Percentiles rank a stretch among this genome's conserved stretches.
Conservation (phyloP, 23 tunicate genomes). For the Pegea sp. region DNA sequence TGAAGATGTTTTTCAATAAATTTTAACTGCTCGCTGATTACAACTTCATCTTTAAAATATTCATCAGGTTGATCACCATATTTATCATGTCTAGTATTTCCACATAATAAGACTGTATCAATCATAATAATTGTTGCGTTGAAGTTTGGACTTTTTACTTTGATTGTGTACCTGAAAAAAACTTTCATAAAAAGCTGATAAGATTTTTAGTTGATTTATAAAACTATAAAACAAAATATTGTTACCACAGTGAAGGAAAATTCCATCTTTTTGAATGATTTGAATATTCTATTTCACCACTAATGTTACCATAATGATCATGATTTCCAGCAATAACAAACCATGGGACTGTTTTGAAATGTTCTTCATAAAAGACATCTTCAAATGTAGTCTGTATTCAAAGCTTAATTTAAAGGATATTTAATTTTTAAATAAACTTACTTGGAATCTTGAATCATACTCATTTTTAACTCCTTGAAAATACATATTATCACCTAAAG, state of each 20-base stretch:
- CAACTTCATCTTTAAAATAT: constrained; percentile 1
- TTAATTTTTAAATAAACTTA: neutral
- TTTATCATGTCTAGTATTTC: constrained; percentile 26
- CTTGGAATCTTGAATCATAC: constrained; percentile 56
- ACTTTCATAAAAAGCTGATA: neutral
- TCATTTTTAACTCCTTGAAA: constrained; percentile 57
- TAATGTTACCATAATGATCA: constrained; percentile 80
- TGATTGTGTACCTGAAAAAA: constrained; percentile 32
- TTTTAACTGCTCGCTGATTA: constrained; percentile 12
- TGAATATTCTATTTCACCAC: constrained; percentile 55
- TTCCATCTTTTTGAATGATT: constrained; percentile 55
- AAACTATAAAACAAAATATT: neutral
- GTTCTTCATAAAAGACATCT: constrained; percentile 33
- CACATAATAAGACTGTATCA: constrained; percentile 66
- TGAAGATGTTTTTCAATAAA: constrained; percentile 41
- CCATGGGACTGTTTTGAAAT: constrained; percentile 36
- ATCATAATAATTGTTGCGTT: constrained; percentile 74
- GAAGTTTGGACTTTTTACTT: constrained; percentile 15
- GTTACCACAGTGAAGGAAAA: constrained; percentile 55
- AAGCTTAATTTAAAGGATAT: neutral
- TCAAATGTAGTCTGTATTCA: constrained; percentile 48
- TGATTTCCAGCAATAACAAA: constrained; percentile 76
- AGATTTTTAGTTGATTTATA: neutral
- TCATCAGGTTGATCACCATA: constrained; percentile 44
- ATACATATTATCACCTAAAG: constrained; percentile 83